phyloP scores from a whole-genome alignment of 2,113 vertebrate genomes.

The Strigops habroptila region DNA sequence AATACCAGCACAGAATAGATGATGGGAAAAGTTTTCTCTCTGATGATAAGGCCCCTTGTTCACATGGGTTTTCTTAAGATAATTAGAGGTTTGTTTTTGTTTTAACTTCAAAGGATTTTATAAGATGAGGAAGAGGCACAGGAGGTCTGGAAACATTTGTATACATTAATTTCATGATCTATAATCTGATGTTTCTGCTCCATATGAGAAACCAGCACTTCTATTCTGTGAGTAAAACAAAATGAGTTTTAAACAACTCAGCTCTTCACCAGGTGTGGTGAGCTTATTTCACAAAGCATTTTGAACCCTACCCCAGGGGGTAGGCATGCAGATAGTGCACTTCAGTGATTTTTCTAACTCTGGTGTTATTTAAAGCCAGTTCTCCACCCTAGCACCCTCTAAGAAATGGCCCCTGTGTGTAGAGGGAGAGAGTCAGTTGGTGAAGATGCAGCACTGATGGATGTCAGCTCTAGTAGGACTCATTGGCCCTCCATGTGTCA shows the following conservation, averaged over 20 bases:
- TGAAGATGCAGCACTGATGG: neutral
- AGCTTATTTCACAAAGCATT: neutral
- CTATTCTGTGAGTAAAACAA: neutral
- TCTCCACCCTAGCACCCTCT: neutral
- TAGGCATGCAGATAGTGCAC: neutral
- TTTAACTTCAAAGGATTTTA: neutral
- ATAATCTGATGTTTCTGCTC: neutral
- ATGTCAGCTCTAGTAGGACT: neutral
- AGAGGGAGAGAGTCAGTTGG: neutral
- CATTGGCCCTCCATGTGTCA: fast-evolving
- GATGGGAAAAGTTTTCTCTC: neutral
- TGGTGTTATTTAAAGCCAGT: neutral
- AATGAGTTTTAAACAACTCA: neutral
- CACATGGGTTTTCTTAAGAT: neutral
- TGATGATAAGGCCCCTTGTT: neutral
- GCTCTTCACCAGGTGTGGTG: neutral
- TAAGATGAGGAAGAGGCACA: neutral
- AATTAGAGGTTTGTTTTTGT: neutral
- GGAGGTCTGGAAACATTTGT: neutral
- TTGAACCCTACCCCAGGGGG: neutral
- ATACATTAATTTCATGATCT: neutral
- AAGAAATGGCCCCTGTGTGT: neutral
- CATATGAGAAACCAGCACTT: neutral
- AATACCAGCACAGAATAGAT: neutral
- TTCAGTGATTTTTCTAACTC: neutral